These are phyloP conservation scores for Aporophyla nigra DNA, from an alignment of 2,888 invertebrate genomes.

Conservation along the genomic window DNA sequence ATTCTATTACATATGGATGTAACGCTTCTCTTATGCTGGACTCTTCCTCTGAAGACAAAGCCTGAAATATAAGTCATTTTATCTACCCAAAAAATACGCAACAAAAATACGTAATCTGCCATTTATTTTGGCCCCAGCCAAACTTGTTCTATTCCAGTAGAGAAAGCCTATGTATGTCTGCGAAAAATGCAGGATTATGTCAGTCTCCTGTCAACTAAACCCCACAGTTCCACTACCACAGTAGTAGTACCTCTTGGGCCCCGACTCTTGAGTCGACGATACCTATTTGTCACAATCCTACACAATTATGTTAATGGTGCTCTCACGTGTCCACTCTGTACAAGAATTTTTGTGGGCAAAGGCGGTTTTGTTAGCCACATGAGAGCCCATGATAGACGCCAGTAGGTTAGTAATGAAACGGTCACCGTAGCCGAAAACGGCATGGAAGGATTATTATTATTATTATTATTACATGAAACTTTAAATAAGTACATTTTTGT, in stretches of 20 bases:
- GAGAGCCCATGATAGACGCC: too few species aligned
- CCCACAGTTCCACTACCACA: too few species aligned
- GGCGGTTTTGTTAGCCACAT: too few species aligned
- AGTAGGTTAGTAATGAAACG: too few species aligned
- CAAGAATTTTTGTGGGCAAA: too few species aligned
- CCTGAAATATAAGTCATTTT: slow-evolving; percentile 26
- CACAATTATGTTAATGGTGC: too few species aligned
- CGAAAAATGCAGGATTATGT: background rate
- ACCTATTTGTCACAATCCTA: background rate
- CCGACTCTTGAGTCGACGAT: background rate
- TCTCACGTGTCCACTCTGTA: too few species aligned
- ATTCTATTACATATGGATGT: slow-evolving; percentile 52
- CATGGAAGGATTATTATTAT: too few species aligned
- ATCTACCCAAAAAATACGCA: background rate
- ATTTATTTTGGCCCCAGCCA: background rate
- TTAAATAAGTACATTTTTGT: background rate
- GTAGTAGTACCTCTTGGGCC: too few species aligned
- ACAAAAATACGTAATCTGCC: background rate
- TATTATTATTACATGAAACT: too few species aligned
- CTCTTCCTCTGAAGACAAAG: slow-evolving; percentile 48
- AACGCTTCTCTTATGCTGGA: slow-evolving; percentile 33
- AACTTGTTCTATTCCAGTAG: background rate
- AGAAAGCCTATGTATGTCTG: background rate
- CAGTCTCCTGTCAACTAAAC: background rate
- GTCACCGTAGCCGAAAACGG: too few species aligned